A percentile compares a stretch with the other conserved stretches of the same genome.
These are phyloP conservation scores for Diphyllodes magnificus DNA, from an alignment of 2,113 vertebrate genomes.

Conservation along the genomic window DNA sequence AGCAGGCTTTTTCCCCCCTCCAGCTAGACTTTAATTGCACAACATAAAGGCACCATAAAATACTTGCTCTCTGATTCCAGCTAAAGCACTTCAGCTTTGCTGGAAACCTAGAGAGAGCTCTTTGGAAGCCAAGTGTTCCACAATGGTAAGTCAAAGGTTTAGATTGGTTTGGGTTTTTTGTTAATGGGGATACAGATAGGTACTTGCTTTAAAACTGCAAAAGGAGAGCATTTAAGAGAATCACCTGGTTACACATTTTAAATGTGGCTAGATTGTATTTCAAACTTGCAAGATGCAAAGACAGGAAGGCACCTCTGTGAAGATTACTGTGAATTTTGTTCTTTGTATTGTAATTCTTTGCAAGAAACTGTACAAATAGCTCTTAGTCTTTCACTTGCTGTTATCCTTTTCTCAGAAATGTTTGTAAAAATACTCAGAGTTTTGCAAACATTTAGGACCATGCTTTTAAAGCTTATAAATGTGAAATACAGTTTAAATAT, in stretches of 20 bases:
- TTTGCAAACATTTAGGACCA: background rate
- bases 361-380: background rate
- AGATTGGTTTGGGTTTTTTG: background rate
- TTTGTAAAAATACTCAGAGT: background rate
- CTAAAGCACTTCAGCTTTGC: background rate
- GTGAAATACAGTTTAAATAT: background rate
- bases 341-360: background rate
- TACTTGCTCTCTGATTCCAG: background rate
- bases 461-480: background rate
- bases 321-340: background rate
- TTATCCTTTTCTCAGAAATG: background rate
- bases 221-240: background rate
- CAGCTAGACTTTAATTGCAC: background rate
- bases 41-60: background rate
- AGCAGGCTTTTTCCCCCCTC: background rate
- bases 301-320: background rate
- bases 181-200: background rate
- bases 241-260: background rate
- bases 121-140: background rate
- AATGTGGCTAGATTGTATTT: background rate
- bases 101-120: background rate
- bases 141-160: slow-evolving; percentile 14
- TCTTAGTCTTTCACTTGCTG: background rate
- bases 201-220: background rate
- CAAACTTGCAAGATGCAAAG: background rate